These are phyloP conservation scores for Microplitis mediator DNA, from an alignment of 1,140 invertebrate genomes.

Conservation along the genomic window DNA sequence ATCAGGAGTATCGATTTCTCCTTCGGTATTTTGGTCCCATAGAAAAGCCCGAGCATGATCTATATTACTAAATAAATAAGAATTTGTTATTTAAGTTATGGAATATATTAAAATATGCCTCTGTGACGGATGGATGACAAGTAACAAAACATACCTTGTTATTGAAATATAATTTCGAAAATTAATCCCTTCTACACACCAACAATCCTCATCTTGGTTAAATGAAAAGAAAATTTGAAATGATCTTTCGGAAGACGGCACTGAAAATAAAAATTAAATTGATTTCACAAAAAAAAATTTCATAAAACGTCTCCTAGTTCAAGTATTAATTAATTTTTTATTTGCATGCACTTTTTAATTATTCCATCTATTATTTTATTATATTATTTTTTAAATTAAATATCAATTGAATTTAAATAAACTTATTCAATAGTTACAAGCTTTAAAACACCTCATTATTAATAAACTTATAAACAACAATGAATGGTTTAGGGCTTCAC, in stretches of 20 bases:
- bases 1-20: background rate
- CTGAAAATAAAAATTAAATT: background rate
- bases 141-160: background rate
- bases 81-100: background rate
- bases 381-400: background rate
- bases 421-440: background rate
- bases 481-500: background rate
- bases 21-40: background rate
- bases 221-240: background rate
- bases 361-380: background rate
- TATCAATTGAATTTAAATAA: background rate
- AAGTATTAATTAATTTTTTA: background rate
- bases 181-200: background rate
- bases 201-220: background rate
- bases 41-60: background rate
- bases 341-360: background rate
- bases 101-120: background rate
- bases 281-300: background rate
- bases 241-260: background rate
- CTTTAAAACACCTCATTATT: background rate
- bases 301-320: background rate
- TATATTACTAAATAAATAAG: background rate
- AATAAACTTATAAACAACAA: background rate
- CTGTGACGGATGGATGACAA: background rate
- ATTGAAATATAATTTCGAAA: background rate